Evolutionary conservation across 2,113 vertebrate species (phyloP).

Genomic region (Neotoma lepida): DNA sequence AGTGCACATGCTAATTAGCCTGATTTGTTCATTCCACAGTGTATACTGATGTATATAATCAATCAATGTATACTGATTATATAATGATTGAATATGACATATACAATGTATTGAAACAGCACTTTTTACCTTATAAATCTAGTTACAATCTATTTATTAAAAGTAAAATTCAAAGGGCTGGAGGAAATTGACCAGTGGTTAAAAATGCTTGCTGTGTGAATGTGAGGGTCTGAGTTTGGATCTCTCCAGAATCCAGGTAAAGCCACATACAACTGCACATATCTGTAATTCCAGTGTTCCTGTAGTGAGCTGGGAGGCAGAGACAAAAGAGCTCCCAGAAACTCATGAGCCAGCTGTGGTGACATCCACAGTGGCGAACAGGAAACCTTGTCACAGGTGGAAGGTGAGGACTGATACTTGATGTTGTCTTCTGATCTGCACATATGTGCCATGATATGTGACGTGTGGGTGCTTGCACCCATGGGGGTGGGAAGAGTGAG

Average conservation of each 20-base stretch:
- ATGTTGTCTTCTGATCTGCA: too few species aligned
- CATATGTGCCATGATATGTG: neutral
- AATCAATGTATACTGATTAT: neutral
- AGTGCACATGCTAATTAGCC: neutral
- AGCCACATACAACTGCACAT: too few species aligned
- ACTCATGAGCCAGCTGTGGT: too few species aligned
- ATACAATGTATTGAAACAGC: neutral
- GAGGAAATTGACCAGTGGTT: neutral
- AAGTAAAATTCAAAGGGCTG: neutral
- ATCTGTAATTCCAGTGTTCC: neutral
- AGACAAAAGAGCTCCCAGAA: neutral
- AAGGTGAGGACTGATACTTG: neutral
- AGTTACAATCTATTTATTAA: neutral
- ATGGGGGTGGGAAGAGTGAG: fast-evolving
- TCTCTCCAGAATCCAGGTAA: neutral
- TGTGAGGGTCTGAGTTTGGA: neutral
- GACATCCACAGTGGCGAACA: neutral
- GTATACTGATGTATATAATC: neutral
- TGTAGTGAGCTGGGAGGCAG: neutral
- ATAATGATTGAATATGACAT: too few species aligned
- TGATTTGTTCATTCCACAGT: neutral
- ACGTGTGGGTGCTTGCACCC: neutral
- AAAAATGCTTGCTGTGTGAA: neutral
- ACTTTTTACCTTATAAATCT: neutral
- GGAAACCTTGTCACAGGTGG: neutral